Percentiles rank a stretch among this genome's conserved stretches.
Evolutionary conservation across 2,113 vertebrate genomes (phyloP).

Genomic region (Illadopsis cleaveri): DNA sequence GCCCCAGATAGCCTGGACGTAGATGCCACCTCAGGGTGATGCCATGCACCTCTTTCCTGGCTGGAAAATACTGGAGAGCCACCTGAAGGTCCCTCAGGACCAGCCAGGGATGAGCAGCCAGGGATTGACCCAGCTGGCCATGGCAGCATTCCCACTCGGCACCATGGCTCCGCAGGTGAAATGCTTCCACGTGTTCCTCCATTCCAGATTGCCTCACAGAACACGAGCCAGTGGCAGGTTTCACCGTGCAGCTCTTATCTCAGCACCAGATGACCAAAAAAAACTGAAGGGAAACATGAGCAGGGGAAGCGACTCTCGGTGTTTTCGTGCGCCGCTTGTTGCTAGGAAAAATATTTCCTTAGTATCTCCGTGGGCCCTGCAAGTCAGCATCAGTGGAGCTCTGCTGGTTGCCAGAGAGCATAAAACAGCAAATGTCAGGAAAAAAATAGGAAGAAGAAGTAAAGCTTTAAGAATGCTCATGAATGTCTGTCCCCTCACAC

Average conservation of each 20-base stretch:
- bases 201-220: background rate
- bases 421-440: slow-evolving; percentile 63
- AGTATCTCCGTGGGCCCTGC: slow-evolving; percentile 43
- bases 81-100: background rate
- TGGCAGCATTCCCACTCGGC: background rate
- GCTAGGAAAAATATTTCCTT: slow-evolving; percentile 71
- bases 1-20: accelerated
- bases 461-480: slow-evolving; percentile 45
- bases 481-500: background rate
- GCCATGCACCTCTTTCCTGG: background rate
- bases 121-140: background rate
- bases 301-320: background rate
- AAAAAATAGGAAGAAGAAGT: slow-evolving; percentile 40
- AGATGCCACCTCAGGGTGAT: background rate
- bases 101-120: background rate
- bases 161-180: accelerated
- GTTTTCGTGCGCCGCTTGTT: slow-evolving; percentile 23
- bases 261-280: slow-evolving; percentile 24
- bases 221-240: background rate
- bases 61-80: background rate
- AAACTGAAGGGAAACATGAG: slow-evolving; percentile 13
- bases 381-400: slow-evolving; percentile 34
- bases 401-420: slow-evolving; percentile 47
- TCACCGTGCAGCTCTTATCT: background rate
- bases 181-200: accelerated